Conservation (phyloP, 2,113 vertebrate genomes). For the Peromyscus polionotus region DNA sequence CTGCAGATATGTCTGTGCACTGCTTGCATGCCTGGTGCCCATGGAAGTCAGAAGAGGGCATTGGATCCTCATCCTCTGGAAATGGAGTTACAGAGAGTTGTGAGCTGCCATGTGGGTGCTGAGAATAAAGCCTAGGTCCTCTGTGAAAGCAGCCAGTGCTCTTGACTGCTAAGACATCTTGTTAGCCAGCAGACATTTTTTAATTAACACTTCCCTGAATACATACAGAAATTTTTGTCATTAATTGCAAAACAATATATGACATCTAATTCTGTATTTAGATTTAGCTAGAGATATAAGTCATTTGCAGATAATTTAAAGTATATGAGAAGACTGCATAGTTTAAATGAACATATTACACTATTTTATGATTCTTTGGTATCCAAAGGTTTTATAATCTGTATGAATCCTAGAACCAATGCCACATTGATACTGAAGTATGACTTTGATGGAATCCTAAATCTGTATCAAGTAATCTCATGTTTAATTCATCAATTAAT, state of each 20-base stretch:
- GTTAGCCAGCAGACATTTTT: background rate
- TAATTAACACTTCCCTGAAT: background rate
- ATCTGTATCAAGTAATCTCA: background rate
- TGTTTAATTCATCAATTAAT: slow-evolving; percentile 23
- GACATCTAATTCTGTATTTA: background rate
- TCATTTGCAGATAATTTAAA: background rate
- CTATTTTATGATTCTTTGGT: background rate
- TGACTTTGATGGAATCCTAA: background rate
- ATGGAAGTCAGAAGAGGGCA: background rate
- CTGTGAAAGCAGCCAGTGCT: background rate
- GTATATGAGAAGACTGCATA: background rate
- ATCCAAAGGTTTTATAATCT: background rate
- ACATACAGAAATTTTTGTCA: background rate
- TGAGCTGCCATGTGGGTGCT: background rate
- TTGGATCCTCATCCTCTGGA: background rate
- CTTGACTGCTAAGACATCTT: background rate
- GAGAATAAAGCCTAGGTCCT: background rate
- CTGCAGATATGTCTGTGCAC: background rate
- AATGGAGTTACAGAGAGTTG: background rate
- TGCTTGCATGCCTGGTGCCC: background rate
- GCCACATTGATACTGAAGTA: background rate
- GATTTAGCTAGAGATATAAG: background rate
- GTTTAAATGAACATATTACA: background rate
- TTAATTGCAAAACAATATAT: background rate
- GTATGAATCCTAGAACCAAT: background rate